A percentile compares a stretch with the other conserved stretches of the same genome.
These are phyloP conservation scores for Hydropsyche tenuis DNA, from an alignment of 1,140 invertebrate species.

Conservation along the genomic window DNA sequence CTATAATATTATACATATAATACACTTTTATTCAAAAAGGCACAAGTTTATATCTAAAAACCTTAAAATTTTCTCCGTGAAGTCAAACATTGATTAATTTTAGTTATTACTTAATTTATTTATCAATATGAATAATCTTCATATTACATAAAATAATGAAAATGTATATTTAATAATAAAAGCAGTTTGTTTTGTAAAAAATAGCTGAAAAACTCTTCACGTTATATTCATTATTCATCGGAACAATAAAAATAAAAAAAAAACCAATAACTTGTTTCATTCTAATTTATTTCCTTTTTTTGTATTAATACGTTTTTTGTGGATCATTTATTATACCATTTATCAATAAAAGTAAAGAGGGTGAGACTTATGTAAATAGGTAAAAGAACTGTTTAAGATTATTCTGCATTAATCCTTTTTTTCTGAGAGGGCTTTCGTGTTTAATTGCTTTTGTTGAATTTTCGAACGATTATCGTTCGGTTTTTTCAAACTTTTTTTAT, in stretches of 20 bases:
- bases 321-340: conserved; percentile 11
- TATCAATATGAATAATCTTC: no score
- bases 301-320: conserved; percentile 6
- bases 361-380: not conserved
- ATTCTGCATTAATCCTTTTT: conserved; percentile 15
- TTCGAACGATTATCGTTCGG: not conserved
- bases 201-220: not conserved
- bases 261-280: conserved; percentile 13
- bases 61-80: no score
- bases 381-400: not conserved
- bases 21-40: no score
- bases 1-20: no score
- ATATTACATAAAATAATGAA: no score
- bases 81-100: no score
- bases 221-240: conserved; percentile 4
- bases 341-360: not conserved
- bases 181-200: no score
- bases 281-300: conserved; percentile 1
- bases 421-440: not conserved
- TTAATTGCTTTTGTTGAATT: not conserved
- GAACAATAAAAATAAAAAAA: conserved; percentile 2
- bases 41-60: no score
- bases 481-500: not conserved
- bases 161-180: no score
- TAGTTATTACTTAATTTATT: no score